phyloP scores from a whole-genome alignment of 2,113 vertebrate genomes.

The Gallinago paraguaiae region DNA sequence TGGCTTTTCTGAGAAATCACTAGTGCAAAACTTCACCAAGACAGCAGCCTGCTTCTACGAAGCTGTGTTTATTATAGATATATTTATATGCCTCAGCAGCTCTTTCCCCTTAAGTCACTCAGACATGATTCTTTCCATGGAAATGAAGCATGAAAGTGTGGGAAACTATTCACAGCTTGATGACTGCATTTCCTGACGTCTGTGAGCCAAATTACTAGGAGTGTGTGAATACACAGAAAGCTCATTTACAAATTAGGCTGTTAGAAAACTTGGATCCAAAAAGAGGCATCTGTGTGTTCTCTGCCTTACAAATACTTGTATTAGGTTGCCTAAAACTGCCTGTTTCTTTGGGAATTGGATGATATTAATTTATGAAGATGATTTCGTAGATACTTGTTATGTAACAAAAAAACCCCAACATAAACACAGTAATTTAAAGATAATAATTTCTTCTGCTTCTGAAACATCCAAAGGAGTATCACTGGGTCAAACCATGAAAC shows the following conservation, averaged over 20 bases:
- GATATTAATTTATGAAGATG: neutral
- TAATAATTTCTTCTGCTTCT: neutral
- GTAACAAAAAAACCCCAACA: neutral
- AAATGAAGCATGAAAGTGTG: neutral
- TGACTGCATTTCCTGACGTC: conserved; percentile 10
- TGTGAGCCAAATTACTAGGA: neutral
- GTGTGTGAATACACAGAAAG: conserved; percentile 32
- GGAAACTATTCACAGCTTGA: conserved; percentile 9
- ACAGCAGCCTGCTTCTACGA: neutral
- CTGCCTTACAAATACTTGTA: neutral
- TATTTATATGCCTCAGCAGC: neutral
- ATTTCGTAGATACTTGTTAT: neutral
- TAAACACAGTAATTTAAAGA: neutral
- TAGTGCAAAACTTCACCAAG: neutral
- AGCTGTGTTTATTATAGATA: neutral
- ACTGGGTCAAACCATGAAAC: neutral
- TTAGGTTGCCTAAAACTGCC: neutral
- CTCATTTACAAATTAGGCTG: conserved; percentile 52
- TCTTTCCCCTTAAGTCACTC: neutral
- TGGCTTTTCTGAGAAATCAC: neutral
- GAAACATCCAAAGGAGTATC: neutral
- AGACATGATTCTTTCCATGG: neutral
- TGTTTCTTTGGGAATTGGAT: neutral
- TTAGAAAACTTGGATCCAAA: conserved; percentile 14
- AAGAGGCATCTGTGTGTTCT: neutral